Conservation (phyloP, 2,113 vertebrate genomes). For the Indicator maculatus region DNA sequence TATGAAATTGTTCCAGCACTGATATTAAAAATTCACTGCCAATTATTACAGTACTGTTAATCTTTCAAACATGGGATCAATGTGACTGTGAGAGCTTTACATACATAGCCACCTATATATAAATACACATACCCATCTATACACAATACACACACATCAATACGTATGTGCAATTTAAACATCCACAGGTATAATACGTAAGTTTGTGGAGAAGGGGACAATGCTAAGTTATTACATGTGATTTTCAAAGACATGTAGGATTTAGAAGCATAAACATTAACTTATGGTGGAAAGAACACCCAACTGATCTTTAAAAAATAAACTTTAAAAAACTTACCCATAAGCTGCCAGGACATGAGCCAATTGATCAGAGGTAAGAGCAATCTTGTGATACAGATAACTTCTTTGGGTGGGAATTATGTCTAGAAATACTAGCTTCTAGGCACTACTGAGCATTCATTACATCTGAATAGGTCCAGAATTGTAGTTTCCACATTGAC, state of each 20-base stretch:
- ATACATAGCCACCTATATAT: neutral
- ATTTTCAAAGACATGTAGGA: neutral
- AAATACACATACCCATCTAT: neutral
- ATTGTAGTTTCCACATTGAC: neutral
- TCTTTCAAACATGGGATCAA: neutral
- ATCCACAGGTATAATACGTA: neutral
- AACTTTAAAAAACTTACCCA: neutral
- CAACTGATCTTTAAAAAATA: neutral
- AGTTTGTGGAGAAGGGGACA: neutral
- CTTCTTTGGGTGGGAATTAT: neutral
- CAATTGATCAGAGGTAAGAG: neutral
- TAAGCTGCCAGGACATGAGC: neutral
- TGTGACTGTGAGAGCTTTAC: neutral
- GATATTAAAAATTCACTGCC: neutral
- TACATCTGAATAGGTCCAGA: neutral
- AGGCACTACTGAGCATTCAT: neutral
- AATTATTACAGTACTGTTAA: neutral
- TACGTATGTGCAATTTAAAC: neutral
- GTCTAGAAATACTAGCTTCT: neutral
- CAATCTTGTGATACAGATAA: neutral
- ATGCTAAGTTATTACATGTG: neutral
- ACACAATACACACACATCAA: neutral
- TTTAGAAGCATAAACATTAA: neutral
- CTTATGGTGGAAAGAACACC: neutral
- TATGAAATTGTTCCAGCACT: neutral